Base-by-base conservation (phyloP, 53 echinoderm and acorn worm genomes). In the Apostichopus leukothele region DNA sequence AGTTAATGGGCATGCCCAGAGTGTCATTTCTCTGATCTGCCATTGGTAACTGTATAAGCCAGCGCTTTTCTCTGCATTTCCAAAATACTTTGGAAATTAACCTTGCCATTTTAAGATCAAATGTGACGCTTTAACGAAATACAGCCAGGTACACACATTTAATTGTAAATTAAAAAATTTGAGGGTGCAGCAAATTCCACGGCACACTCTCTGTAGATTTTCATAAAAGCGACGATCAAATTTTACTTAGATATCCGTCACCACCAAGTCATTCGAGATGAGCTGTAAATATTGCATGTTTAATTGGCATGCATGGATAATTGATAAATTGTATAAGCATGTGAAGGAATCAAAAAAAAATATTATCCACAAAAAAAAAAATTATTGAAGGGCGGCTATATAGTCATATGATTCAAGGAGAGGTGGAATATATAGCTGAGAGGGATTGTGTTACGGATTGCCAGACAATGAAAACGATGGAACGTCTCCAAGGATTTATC, bases 261-360 rank as follows among this genome's bases (percentile, higher is more conserved):
- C 20, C 71, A 71, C 39, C 39, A 16, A 63, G 63, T 63, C 63
- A 63, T 63, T 13, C 16, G 63, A 63, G 63, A 18, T 16, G 18
- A 19, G 71, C 71, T 19, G 18, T 71, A 71, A 16, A 18, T 71
- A n/a, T 18, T 71, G 71, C 71, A 19, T 71, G 16, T 71, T 71
- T 71, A 71, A 71, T 71, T 71, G 71, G 13, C 16, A 71, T 71
- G 71, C 18, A 71, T 71, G 13, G 71, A 71, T 71, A 71, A 71
- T 71, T 71, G 71, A 71, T 71, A 71, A 71, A n/a, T 71, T 39
- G 39, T 39, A 4, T 18, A 71, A 71, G 71, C 71, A 71, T 19
- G 71, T 71, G 71, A 19, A 71, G 71, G 71, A 71, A 71, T 71
- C 21, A 19, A 19, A 71, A 19, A 71, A 71, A 71, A 21, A 71